These are phyloP conservation scores for Ammodytes dubius DNA, from an alignment of 2,113 vertebrate genomes.

Conservation along the genomic window DNA sequence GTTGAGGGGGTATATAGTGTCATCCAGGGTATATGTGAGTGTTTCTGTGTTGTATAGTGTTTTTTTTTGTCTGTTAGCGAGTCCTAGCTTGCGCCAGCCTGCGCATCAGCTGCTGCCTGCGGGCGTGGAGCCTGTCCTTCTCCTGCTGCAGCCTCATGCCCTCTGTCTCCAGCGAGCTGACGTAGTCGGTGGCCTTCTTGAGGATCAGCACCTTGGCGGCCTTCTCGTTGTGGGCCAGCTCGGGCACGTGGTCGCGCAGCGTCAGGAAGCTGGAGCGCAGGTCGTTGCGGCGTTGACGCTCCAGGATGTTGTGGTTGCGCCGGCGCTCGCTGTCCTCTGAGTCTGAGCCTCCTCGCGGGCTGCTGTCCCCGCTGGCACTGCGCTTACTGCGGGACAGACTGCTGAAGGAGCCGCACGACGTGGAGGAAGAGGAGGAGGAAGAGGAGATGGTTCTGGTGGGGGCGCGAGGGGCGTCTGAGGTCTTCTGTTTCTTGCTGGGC, in stretches of 20 bases:
- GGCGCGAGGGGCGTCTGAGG: conserved; percentile 82
- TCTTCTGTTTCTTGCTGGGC: conserved; percentile 90
- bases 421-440: conserved; percentile 64
- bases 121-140: conserved; percentile 91
- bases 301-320: conserved; percentile 98
- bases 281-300: conserved; percentile 98
- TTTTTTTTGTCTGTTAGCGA: conserved; percentile 86
- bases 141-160: conserved; percentile 92
- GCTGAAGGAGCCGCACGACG: conserved; percentile 59
- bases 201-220: conserved; percentile 98
- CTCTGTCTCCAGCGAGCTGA: conserved; percentile 91
- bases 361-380: conserved; percentile 87
- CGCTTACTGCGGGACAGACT: conserved; percentile 82
- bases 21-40: conserved; percentile 64
- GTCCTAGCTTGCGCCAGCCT: conserved; percentile 93
- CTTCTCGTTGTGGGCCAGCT: conserved; percentile 96
- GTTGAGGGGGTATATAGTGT: conserved; percentile 7
- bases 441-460: conserved; percentile 81
- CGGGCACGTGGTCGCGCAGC: conserved; percentile 96
- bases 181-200: conserved; percentile 97
- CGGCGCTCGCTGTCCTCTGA: conserved; percentile 97
- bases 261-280: conserved; percentile 96
- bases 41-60: conserved; percentile 67
- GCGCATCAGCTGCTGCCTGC: conserved; percentile 92
- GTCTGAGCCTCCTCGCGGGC: conserved; percentile 89